phyloP scores from a whole-genome alignment of 2,888 invertebrate species.

The Parochlus steinenii region DNA sequence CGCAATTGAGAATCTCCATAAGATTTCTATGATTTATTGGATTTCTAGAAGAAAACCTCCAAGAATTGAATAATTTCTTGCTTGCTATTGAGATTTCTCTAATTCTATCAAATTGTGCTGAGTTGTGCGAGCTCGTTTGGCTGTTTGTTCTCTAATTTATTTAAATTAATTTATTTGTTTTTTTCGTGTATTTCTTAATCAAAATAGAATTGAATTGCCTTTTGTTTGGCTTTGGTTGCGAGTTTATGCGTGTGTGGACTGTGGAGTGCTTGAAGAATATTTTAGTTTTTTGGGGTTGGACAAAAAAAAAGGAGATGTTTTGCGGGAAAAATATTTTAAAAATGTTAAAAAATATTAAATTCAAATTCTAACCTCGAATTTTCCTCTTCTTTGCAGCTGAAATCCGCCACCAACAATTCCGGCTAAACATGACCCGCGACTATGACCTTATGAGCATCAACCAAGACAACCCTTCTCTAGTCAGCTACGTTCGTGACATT shows the following conservation, averaged over 20 bases:
- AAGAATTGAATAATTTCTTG: no score
- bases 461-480: constrained; percentile 57
- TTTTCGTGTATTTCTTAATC: not conserved
- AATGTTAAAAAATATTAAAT: constrained; percentile 5
- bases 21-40: no score
- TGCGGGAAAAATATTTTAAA: not conserved
- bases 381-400: constrained; percentile 30
- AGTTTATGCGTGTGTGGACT: no score
- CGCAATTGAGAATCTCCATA: no score
- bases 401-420: constrained; percentile 57
- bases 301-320: not conserved
- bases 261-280: no score
- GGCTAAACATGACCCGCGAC: constrained; percentile 62
- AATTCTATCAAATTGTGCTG: no score
- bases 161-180: not conserved
- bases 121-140: no score
- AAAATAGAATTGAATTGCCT: not conserved
- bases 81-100: no score
- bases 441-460: constrained; percentile 55
- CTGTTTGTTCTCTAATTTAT: no score
- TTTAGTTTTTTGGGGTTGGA: no score
- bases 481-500: constrained; percentile 56
- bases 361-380: constrained; percentile 13
- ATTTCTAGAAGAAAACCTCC: no score
- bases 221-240: constrained; percentile 5